Base-by-base conservation (phyloP, 2,888 invertebrate species). In the Chalcosyrphus nemorum region DNA sequence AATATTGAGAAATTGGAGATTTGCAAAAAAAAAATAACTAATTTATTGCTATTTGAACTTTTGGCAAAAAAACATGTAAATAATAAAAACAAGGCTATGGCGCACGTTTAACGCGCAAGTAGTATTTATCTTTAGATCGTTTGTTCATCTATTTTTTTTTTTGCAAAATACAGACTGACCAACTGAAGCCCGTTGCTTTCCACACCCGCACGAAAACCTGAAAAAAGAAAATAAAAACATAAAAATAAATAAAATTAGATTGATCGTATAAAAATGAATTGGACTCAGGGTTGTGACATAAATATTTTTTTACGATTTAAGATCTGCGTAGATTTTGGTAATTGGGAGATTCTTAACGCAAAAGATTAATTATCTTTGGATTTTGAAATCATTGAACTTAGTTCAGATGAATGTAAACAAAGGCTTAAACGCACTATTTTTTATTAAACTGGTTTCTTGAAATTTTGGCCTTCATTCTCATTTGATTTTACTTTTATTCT, bases 241-340 rank as follows among this genome's bases (percentile, higher is more conserved):
- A n/a, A n/a, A n/a, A n/a, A n/a, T n/a, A 45, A 45, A 47, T 24
- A 47, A 47, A 47, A 11, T 47, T 47, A 47, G 47, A 47, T 47
- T 21, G 21, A 47, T 21, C n/a, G 5, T 21, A 43, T 4, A 17
- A 45, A 15, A 45, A 45, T 11, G 9, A 47, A 47, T 24, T 47
- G 47, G 47, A 47, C 47, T 47, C 47, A 47, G 47, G 47, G 47
- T 47, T 47, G 21, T 47, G 47, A n/a, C 24, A 47, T 47, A 47
- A 21, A 47, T 24, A 47, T n/a, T 45, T 45, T 45, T 47, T 3
- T 24, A 47, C 21, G 2, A 3, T 32, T 54, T 52, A 5, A 27
- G 6, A 1, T 50, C 24, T 6, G 27, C 21, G 13, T 2, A 52
- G 27, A 13, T 27, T n/a, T 21, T 3, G 43, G 2, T 17, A 9